Base-by-base conservation (phyloP, 1,140 invertebrate genomes). In the Centruroides sculpturatus region DNA sequence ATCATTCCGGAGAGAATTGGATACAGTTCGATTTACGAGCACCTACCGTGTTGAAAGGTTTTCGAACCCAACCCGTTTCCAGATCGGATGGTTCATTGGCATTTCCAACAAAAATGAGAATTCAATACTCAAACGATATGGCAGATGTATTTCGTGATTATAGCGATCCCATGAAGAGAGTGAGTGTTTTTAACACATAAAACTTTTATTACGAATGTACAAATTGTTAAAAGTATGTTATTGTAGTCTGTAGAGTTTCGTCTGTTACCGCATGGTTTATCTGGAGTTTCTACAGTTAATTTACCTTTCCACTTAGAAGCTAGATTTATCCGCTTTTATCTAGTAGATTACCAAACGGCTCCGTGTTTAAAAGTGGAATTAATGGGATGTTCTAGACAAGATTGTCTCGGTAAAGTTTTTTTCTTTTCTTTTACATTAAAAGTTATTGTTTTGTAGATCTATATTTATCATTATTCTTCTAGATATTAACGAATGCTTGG, bases 291-390 rank as follows among this genome's bases (percentile, higher is more conserved):
- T 1, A 86, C 94, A 47, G 72, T 97, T 2, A 93, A 93, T 70
- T 73, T 97, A 11, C 91, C 91, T 1, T 81, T 87, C 63, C 89
- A 92, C 0, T 88, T 97, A 63, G 92, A 97, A 75, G 87, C 92
- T 0, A 83, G 89, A 63, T 94, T 86, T 66, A 76, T 96, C 7
- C 84, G 85, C 66, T 88, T 96, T 71, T 84, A 86, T 59, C 85
- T 96, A 58, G 87, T 80, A 76, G 89, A 93, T 71, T 97, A 87
- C 69, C 81, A 87, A 4, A 83, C 81, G 4, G 88, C 88, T 4
- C 92, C 91, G 3, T 97, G 92, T 69, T 74, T 95, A 55, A 86
- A 91, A 73, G 71, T 97, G 47, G 93, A 97, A 78, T 79, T 95
- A 23, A 92, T 95, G 85, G 92, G 92, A 5, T 96, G 92, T 73